Percentiles rank a stretch among this genome's conserved stretches.
Conservation (phyloP, 1,140 invertebrate species). For the Nebria ingens region DNA sequence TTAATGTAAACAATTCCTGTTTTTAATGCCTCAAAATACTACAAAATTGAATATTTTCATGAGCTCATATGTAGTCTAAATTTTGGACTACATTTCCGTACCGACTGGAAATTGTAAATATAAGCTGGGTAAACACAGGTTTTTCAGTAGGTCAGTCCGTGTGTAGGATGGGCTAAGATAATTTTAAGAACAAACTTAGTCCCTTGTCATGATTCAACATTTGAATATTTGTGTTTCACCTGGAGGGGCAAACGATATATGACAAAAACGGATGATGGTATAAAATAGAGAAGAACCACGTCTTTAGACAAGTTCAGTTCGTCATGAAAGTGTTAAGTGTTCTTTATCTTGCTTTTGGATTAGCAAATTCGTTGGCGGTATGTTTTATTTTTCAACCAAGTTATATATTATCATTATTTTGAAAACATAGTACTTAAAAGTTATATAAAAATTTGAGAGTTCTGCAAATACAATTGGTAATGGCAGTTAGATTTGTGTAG, state of each 20-base stretch:
- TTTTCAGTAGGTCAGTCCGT: background rate
- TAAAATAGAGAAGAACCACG: background rate
- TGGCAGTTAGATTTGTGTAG: no score
- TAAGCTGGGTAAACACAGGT: background rate
- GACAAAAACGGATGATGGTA: background rate
- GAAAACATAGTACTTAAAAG: no score
- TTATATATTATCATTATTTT: no score
- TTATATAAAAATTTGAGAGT: no score
- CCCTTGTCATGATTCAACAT: conserved; percentile 5
- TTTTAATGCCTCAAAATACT: no score
- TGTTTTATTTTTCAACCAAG: no score
- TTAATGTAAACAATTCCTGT: no score
- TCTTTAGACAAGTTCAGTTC: background rate
- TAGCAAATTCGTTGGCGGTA: background rate
- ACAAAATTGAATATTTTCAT: no score
- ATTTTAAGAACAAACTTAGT: conserved; percentile 5
- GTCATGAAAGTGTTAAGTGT: background rate
- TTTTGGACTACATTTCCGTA: background rate
- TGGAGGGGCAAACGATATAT: background rate
- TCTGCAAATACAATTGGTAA: no score
- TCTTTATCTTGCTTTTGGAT: background rate
- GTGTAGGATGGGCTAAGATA: background rate
- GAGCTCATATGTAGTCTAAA: no score
- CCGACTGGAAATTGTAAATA: background rate
- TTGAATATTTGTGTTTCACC: background rate